Percentiles rank a stretch among this genome's conserved stretches.
These are phyloP conservation scores for Tricholaema leucomelas DNA, from an alignment of 2,113 vertebrate genomes.

Conservation along the genomic window DNA sequence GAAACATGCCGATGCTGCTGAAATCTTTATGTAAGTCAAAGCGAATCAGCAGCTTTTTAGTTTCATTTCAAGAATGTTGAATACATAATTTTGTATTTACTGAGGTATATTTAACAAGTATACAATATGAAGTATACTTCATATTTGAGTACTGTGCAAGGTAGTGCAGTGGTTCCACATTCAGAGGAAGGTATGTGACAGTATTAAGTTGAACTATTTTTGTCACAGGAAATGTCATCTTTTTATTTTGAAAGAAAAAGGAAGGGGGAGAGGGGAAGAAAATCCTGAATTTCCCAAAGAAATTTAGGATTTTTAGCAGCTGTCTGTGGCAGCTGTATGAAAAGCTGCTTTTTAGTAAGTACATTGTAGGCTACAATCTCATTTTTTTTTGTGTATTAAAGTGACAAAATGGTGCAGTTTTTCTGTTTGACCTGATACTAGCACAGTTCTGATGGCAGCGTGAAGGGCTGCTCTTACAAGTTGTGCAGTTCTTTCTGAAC, in stretches of 20 bases:
- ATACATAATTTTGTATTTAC: not conserved
- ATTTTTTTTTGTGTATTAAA: not conserved
- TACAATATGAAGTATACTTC: not conserved
- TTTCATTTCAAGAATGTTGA: not conserved
- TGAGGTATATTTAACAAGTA: not conserved
- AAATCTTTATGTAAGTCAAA: not conserved
- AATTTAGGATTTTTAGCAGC: not conserved
- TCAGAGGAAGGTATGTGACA: not conserved
- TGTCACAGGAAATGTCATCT: not conserved
- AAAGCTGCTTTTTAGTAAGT: not conserved
- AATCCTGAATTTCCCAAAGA: not conserved
- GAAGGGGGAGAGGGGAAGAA: not conserved
- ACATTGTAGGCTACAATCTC: not conserved
- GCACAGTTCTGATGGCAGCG: fast-evolving
- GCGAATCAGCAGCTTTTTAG: not conserved
- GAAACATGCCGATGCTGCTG: not conserved
- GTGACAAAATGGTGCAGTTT: not conserved
- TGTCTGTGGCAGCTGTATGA: not conserved
- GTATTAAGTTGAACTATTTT: not conserved
- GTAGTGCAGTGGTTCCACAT: not conserved
- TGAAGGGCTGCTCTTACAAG: not conserved
- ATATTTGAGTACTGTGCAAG: not conserved
- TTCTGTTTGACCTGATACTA: not conserved
- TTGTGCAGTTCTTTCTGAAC: not conserved
- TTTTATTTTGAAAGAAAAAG: not conserved